Conservation (phyloP, 30 jellyfish, hydroid and myxozoan species). For the Hydractinia echinata region DNA sequence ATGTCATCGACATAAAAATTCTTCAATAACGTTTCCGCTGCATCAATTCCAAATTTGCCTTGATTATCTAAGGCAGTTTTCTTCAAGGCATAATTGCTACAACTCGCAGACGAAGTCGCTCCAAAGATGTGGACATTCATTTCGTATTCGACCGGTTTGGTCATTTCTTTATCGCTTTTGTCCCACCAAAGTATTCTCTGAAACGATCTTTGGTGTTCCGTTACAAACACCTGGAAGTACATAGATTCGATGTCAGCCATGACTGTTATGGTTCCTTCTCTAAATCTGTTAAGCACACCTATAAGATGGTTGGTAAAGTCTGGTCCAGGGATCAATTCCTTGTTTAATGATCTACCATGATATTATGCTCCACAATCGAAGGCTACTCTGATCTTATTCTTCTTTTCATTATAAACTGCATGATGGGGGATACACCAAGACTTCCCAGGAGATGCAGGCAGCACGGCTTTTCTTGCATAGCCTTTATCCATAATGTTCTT, state of each 20-base stretch:
- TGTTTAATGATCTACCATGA: slow-evolving; percentile 32
- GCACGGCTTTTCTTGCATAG: not conserved
- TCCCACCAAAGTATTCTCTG: slow-evolving; percentile 26
- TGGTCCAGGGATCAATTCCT: slow-evolving; percentile 26
- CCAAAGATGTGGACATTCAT: slow-evolving; percentile 9
- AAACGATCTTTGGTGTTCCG: slow-evolving; percentile 15
- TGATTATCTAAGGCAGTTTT: slow-evolving; percentile 11
- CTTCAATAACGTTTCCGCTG: not conserved
- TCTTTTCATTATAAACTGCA: slow-evolving; percentile 64
- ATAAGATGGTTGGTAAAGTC: slow-evolving; percentile 27
- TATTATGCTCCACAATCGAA: slow-evolving; percentile 52
- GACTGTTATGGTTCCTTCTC: not conserved
- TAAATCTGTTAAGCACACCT: not conserved
- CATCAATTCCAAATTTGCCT: not conserved
- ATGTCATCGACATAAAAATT: not conserved
- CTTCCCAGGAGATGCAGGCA: slow-evolving; percentile 13
- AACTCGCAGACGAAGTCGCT: not conserved
- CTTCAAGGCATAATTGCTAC: slow-evolving; percentile 1
- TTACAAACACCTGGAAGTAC: slow-evolving; percentile 44
- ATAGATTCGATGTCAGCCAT: slow-evolving; percentile 37
- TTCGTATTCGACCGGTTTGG: not conserved
- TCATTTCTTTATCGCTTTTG: not conserved
- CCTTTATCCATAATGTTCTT: slow-evolving; percentile 14
- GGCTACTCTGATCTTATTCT: slow-evolving; percentile 35
- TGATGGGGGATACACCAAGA: slow-evolving; percentile 53